These are phyloP conservation scores for Artibeus jamaicensis DNA, from an alignment of 2,797 vertebrate species.

Conservation along the genomic window DNA sequence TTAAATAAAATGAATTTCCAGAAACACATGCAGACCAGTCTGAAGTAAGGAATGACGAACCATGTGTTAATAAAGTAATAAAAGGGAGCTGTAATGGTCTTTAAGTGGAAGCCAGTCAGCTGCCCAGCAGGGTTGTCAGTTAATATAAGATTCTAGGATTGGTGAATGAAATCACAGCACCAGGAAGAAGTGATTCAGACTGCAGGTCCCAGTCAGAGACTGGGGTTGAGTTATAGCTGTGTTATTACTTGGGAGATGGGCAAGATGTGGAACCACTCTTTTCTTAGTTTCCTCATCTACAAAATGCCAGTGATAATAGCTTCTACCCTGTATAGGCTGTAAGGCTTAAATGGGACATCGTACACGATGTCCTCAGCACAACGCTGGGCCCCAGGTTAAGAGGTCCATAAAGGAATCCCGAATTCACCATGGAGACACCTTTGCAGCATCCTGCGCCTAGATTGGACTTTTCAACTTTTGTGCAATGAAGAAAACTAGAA, in stretches of 20 bases:
- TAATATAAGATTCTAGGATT: background rate
- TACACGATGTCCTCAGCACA: background rate
- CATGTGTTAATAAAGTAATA: constrained; percentile 28
- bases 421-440: background rate
- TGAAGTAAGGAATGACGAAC: constrained; percentile 31
- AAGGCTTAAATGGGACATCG: background rate
- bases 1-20: constrained; percentile 54
- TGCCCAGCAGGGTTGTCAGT: background rate
- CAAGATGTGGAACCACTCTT: background rate
- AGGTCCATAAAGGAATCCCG: background rate
- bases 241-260: background rate
- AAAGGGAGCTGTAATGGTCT: background rate
- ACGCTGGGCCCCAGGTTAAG: background rate
- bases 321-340: background rate
- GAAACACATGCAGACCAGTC: constrained; percentile 22
- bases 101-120: background rate
- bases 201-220: background rate
- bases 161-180: background rate
- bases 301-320: background rate
- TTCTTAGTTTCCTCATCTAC: background rate
- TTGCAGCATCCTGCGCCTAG: background rate
- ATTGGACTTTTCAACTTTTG: background rate
- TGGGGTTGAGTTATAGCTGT: background rate
- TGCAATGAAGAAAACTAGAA: background rate
- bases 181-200: background rate